Evolutionary conservation across 53 echinoderm and acorn worm genomes (phyloP), one percentile per base, ranked within the genome.

Genomic region (Stichopus horrens): DNA sequence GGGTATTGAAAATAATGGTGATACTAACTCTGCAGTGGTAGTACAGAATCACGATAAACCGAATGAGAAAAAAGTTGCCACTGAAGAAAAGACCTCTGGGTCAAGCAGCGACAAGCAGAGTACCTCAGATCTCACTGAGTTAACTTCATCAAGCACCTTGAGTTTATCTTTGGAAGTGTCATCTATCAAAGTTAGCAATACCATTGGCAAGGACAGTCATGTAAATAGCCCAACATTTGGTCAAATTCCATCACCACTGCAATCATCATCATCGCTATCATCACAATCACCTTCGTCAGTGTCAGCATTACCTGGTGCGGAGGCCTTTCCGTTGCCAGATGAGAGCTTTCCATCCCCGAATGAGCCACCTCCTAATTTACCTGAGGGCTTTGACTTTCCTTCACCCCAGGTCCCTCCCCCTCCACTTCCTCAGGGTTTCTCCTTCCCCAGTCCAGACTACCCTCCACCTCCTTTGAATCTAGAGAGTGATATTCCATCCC

Each of bases 361-460:
- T 76, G 89, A 77, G 57, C 92, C 92, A 23, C 83, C 92, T 74
- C 92, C 90, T 80, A 93, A 93, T 67, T 78, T 93, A 71, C 86
- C 91, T 13, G 96, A 93, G 53, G 85, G 76, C 54, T 93, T 95
- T 89, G 89, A 89, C 88, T 87, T 96, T 54, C 96, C 96, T 65
- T 95, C 95, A 54, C 96, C 96, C 20, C 91, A 92, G 58, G 96
- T 92, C 71, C 95, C 96, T 21, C 96, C 96, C 19, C 96, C 96
- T 52, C 94, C 96, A 57, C 90, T 96, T 68, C 96, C 96, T 9
- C 90, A 89, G 8, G 92, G 89, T 16, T 83, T 90, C 63, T 55
- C 87, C 54, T 74, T 19, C 19, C 87, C 87, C 52, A 74, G 74
- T 53, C 87, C 87, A 13, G 87, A 75, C 74, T 74, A 23, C 56